Percentiles rank a stretch among this genome's conserved stretches.
phyloP scores from a whole-genome alignment of 2,113 vertebrate genomes.

The Scalopus aquaticus region DNA sequence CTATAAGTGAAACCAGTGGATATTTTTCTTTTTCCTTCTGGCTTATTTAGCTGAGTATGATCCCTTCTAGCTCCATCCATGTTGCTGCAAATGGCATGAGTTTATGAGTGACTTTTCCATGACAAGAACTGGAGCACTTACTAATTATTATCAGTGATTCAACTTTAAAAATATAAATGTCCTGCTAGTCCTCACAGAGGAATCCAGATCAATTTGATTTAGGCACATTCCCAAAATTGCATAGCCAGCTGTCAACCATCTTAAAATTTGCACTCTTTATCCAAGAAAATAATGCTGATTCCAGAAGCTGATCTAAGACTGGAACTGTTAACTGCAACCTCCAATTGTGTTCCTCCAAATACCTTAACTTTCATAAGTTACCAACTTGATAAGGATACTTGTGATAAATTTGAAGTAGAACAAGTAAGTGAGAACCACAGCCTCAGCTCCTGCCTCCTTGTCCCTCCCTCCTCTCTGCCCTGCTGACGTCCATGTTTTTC shows the following conservation, averaged over 20 bases:
- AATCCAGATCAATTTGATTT: neutral
- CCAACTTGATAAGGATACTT: neutral
- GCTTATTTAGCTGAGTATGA: too few relatives aligned
- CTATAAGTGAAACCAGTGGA: too few relatives aligned
- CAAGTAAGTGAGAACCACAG: neutral
- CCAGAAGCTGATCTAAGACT: neutral
- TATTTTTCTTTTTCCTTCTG: too few relatives aligned
- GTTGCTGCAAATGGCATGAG: too few relatives aligned
- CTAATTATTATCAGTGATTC: neutral
- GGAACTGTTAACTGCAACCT: neutral
- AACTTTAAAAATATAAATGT: slow-evolving; percentile 21
- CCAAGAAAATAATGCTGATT: neutral
- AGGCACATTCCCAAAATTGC: neutral
- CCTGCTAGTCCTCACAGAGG: neutral
- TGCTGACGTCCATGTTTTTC: neutral
- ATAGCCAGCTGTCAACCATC: slow-evolving; percentile 1
- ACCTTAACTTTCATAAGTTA: neutral
- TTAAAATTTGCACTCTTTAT: neutral
- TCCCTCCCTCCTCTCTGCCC: too few relatives aligned
- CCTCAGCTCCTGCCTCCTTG: neutral
- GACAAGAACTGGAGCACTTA: neutral
- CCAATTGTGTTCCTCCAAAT: neutral
- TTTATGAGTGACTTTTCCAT: neutral
- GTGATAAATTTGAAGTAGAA: neutral
- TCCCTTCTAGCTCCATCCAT: too few relatives aligned